Conservation (phyloP, 2,888 invertebrate genomes). For the Limenitis camilla region DNA sequence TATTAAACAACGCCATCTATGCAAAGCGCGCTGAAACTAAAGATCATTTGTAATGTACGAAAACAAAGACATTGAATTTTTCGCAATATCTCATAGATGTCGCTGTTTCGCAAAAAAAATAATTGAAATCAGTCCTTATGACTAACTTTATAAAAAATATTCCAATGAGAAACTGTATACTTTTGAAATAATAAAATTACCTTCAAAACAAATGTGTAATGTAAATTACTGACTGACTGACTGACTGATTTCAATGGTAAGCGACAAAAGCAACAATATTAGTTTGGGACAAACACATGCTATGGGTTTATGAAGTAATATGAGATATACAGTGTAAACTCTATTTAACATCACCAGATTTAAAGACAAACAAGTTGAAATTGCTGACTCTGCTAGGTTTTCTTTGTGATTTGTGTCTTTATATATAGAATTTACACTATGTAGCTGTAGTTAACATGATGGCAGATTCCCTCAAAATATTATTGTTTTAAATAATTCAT, state of each 20-base stretch:
- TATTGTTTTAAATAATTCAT: too few species aligned
- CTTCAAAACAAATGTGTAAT: not conserved
- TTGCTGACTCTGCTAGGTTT: too few species aligned
- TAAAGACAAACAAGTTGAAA: too few species aligned
- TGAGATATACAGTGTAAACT: too few species aligned
- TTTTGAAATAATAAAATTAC: slow-evolving; percentile 25
- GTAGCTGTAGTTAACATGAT: too few species aligned
- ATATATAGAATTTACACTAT: too few species aligned
- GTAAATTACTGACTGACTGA: slow-evolving; percentile 31
- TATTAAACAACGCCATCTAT: slow-evolving; percentile 49
- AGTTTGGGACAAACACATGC: slow-evolving; percentile 22
- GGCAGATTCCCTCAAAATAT: too few species aligned
- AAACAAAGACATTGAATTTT: slow-evolving; percentile 7
- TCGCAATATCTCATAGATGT: slow-evolving; percentile 49
- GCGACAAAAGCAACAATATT: slow-evolving; percentile 22
- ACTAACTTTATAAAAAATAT: slow-evolving; percentile 36
- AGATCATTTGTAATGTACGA: slow-evolving; percentile 16
- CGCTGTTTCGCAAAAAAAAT: slow-evolving; percentile 45
- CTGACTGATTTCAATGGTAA: slow-evolving; percentile 56
- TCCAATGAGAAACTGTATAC: slow-evolving; percentile 48
- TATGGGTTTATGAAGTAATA: slow-evolving; percentile 9
- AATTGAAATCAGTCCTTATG: slow-evolving; percentile 57
- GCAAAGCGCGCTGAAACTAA: slow-evolving; percentile 12
- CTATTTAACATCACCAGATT: too few species aligned
- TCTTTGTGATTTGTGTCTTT: too few species aligned